Conservation (phyloP, 1,140 invertebrate genomes). For the Panagrolaimus sp. region DNA sequence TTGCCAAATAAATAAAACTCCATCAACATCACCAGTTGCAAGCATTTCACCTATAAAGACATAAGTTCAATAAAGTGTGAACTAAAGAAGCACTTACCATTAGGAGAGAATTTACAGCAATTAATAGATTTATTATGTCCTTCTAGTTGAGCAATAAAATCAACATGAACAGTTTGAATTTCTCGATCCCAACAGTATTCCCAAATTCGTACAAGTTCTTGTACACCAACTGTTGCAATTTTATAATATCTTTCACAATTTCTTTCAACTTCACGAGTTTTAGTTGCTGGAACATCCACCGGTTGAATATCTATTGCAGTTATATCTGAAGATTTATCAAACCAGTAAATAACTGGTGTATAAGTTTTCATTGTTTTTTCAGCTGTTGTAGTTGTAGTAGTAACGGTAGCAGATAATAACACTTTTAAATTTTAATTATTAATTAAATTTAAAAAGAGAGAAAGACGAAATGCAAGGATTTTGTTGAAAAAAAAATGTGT, state of each 20-base stretch:
- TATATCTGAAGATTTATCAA: constrained; percentile 30
- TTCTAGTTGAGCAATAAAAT: constrained; percentile 39
- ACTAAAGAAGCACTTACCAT: constrained; percentile 21
- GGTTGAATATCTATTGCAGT: constrained; percentile 34
- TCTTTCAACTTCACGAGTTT: neutral
- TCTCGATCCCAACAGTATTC: constrained; percentile 37
- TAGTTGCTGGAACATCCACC: neutral
- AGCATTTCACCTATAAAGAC: constrained; percentile 36
- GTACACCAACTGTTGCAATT: constrained; percentile 39
- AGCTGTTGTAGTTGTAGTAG: neutral
- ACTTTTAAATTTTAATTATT: too few species aligned
- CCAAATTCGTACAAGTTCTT: constrained; percentile 44
- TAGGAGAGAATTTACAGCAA: constrained; percentile 37
- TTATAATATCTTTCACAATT: constrained; percentile 31
- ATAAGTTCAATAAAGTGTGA: neutral
- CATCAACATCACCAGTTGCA: constrained; percentile 38
- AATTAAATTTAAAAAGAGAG: too few species aligned
- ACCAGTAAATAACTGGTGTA: constrained; percentile 44
- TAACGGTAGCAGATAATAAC: too few species aligned
- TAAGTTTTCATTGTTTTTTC: constrained; percentile 15
- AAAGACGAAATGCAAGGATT: neutral
- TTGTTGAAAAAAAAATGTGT: neutral
- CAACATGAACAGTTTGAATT: constrained; percentile 24
- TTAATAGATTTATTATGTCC: constrained; percentile 33
- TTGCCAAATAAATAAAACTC: constrained; percentile 29